Evolutionary conservation across 2,113 vertebrate species (phyloP).

Genomic region (Aix galericulata): DNA sequence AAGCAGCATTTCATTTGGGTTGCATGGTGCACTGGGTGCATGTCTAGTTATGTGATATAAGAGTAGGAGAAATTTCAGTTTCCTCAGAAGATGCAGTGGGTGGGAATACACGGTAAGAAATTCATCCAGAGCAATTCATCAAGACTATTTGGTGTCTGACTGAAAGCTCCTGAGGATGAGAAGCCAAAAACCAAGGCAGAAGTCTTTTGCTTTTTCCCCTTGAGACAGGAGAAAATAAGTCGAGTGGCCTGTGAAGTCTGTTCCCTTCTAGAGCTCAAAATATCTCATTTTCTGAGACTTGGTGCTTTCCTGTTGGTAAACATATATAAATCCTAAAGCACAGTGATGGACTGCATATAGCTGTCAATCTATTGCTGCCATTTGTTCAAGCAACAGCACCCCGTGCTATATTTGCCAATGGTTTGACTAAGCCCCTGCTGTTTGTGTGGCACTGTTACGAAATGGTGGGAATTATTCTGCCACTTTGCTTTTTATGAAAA

Average conservation of each 20-base stretch:
- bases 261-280: background rate
- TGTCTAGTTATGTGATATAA: background rate
- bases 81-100: background rate
- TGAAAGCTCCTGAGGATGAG: background rate
- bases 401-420: background rate
- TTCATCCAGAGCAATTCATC: background rate
- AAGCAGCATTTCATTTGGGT: background rate
- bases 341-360: background rate
- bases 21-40: fast-evolving
- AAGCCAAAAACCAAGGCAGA: background rate
- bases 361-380: background rate
- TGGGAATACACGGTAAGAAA: background rate
- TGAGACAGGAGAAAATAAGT: background rate
- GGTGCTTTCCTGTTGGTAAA: background rate
- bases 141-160: background rate
- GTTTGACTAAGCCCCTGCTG: background rate
- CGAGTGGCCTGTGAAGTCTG: background rate
- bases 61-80: background rate
- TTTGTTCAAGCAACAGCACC: background rate
- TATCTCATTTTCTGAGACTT: background rate
- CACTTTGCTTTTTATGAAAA: background rate
- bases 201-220: background rate
- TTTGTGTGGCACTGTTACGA: background rate
- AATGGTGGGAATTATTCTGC: background rate
- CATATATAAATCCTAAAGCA: background rate